Base-by-base conservation (phyloP, 2,113 vertebrate species). In the Toxotes jaculatrix region DNA sequence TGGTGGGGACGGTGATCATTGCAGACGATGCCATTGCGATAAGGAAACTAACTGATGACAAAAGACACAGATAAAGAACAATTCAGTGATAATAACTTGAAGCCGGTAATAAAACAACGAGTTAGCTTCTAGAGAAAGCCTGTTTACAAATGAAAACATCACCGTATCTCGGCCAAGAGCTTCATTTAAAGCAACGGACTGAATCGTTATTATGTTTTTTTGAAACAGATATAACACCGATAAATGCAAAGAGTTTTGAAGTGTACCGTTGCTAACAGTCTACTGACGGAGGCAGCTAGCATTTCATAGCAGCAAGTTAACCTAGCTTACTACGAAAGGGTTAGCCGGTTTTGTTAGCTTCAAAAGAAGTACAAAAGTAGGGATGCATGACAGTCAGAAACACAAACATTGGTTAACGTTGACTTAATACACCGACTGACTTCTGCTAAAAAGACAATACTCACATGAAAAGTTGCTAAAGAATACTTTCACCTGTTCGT, bases 1-100 rank as follows among this genome's bases (percentile, higher is more conserved):
- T 98, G 32, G 97, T 97, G 56, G 96, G 96, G 77, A 98, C 96
- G 13, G 96, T 96, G 93, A 97, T 96, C 87, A 97, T 90, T 27
- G 95, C 85, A 74, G 93, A 89, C 21, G 97, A 97, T 71, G 97
- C 94, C 97, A 98, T 98, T 8, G 6, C 56, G 34, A 62, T 7
- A 45, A 55, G 27, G 71, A 47, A 79, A 74, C 27, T 68, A 10
- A 32, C 19, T 11, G 53, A 60, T 17, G 11, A 45, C 8, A 34
- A 53, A 38, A 63, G 61, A 34, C 32, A 27, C 2, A 31, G 51
- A 17, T 74, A 36, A 56, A n/a, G 0, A 74, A 53, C 42, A 71
- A 38, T 40, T 38, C 19, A 66, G 70, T 79, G 9, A 14, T 11
- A 14, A 62, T 7, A 83, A 87, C 69, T 77, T 67, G 23, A 23